phyloP scores from a whole-genome alignment of 1,140 invertebrate genomes.

The Drosophila ananassae region DNA sequence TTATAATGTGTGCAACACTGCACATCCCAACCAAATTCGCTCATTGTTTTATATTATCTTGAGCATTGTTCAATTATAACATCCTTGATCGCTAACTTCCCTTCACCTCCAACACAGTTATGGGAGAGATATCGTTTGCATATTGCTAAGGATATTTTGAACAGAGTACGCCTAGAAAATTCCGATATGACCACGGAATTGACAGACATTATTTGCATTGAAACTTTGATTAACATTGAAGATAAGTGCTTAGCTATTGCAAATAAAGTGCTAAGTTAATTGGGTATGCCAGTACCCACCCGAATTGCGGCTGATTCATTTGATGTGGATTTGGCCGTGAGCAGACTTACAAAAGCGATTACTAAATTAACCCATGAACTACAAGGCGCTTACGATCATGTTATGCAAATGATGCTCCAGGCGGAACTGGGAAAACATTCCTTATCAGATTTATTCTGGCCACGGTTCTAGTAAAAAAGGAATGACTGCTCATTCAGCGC shows the following conservation, averaged over 20 bases:
- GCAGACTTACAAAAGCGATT: background rate
- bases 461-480: too few species aligned
- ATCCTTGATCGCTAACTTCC: background rate
- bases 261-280: too few species aligned
- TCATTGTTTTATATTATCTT: too few species aligned
- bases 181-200: too few species aligned
- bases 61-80: background rate
- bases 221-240: background rate
- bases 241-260: too few species aligned
- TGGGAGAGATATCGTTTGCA: background rate
- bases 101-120: conserved; percentile 1
- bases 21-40: too few species aligned
- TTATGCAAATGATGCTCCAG: background rate
- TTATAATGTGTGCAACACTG: too few species aligned
- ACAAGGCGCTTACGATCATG: background rate
- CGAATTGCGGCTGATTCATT: background rate
- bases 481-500: too few species aligned
- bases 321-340: background rate
- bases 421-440: background rate
- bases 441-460: background rate
- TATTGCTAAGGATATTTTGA: too few species aligned
- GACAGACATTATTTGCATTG: background rate
- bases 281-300: too few species aligned
- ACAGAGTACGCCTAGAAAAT: too few species aligned
- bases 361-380: background rate